A percentile compares a stretch with the other conserved stretches of the same genome.
These are phyloP conservation scores for Rotaria sp. DNA, from an alignment of 2,888 invertebrate genomes.

Conservation along the genomic window DNA sequence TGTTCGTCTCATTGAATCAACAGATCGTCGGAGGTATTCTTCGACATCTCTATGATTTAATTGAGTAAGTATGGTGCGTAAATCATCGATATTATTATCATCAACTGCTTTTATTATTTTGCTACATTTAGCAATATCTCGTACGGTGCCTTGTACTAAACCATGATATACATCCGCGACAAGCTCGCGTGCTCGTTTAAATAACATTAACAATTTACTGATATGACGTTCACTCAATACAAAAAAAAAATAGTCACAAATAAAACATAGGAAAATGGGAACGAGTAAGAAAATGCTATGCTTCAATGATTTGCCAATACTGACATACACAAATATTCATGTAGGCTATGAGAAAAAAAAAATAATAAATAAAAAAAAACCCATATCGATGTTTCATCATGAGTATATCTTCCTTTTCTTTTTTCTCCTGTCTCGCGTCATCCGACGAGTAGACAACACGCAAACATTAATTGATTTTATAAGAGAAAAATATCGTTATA, in stretches of 20 bases:
- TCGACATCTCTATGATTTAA: neutral
- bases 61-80: neutral
- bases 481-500: neutral
- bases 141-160: neutral
- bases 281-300: neutral
- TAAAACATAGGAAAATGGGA: neutral
- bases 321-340: neutral
- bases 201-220: neutral
- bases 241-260: too few relatives aligned
- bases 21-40: neutral
- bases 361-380: neutral
- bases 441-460: neutral
- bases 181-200: neutral
- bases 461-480: neutral
- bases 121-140: neutral
- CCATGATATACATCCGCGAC: neutral
- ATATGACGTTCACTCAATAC: neutral
- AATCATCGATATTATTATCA: constrained; percentile 5
- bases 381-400: neutral
- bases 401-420: neutral
- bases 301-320: neutral
- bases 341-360: neutral
- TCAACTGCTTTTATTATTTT: neutral
- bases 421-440: neutral
- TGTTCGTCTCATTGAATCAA: constrained; percentile 12